Evolutionary conservation across 2,113 vertebrate species (phyloP), one percentile per base, ranked within the genome.

Genomic region (Cairina moschata): DNA sequence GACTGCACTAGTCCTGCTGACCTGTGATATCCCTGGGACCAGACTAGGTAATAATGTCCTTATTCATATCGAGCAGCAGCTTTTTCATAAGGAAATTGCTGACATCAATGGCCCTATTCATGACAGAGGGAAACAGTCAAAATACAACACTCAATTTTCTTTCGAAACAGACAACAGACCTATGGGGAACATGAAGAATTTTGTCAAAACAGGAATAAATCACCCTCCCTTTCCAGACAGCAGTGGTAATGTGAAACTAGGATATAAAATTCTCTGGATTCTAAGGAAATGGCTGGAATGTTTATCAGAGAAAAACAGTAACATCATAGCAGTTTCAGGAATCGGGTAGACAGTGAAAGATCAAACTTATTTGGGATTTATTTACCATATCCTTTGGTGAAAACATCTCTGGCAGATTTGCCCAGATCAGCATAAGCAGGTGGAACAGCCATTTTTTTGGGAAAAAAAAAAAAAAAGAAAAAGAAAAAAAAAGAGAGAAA

Each of bases 321-420:
- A 79, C 88, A 88, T 46, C 44, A 13, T 40, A 62, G 42, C 12
- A 31, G 46, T 22, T 71, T 67, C 42, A 54, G 34, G 18, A 77
- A 12, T 28, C 13, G 13, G 38, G 22, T 6, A 91, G 18, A 28
- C 8, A 75, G 12, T 6, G 13, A 79, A 82, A 52, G 42, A 55
- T 6, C 31, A 62, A 56, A 88, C 15, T 74, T 60, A 54, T 77
- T 63, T 71, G 58, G 5, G 22, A 17, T 55, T 89, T 95, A 97
- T 97, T 99, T 97, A 99, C 99, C 99, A 17, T 99, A 99, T 97
- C 99, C 99, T 93, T 99, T 99, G 95, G 99, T 99, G 97, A 99
- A 99, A 96, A 99, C 98, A 91, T 99, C 99, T 97, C 98, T 98
- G 97, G 99, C 99, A 59, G 99, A 98, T 96, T 99, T 99, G 97